Evolutionary conservation across 2,888 invertebrate species (phyloP).

Genomic region (Eretmocerus hayati): DNA sequence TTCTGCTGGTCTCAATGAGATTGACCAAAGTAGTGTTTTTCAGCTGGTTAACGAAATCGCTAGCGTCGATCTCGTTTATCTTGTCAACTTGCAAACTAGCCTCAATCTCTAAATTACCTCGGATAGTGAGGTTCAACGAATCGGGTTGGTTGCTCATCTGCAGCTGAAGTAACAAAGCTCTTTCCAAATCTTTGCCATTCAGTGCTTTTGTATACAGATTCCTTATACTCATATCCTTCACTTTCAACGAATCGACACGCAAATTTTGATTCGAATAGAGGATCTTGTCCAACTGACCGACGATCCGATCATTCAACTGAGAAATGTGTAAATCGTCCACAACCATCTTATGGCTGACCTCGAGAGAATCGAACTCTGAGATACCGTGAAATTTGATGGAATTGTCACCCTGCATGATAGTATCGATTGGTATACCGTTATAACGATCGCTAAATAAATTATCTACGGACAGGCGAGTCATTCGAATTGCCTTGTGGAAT

Average conservation of each 20-base stretch:
- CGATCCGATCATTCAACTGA: slow-evolving; percentile 19
- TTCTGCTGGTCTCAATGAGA: slow-evolving; percentile 13
- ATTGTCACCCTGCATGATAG: slow-evolving; percentile 23
- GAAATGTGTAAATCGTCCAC: slow-evolving; percentile 24
- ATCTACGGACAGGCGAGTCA: slow-evolving; percentile 21
- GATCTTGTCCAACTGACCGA: slow-evolving; percentile 9
- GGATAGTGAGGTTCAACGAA: slow-evolving; percentile 23
- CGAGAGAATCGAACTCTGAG: slow-evolving; percentile 21
- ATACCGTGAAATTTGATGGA: slow-evolving; percentile 10
- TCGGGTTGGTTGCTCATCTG: not conserved
- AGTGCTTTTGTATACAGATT: slow-evolving; percentile 19
- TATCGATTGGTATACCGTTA: slow-evolving; percentile 29
- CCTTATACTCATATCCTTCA: slow-evolving; percentile 13
- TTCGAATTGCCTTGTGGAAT: slow-evolving; percentile 16
- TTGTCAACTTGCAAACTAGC: slow-evolving; percentile 18
- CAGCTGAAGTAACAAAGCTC: not conserved
- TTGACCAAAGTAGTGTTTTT: slow-evolving; percentile 8
- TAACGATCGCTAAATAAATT: slow-evolving; percentile 27
- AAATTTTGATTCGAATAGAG: slow-evolving; percentile 14
- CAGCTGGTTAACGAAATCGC: slow-evolving; percentile 24
- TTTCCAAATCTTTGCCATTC: not conserved
- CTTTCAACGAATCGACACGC: slow-evolving; percentile 12
- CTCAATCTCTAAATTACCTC: slow-evolving; percentile 29
- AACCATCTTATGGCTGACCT: slow-evolving; percentile 18
- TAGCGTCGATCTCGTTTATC: slow-evolving; percentile 25